Evolutionary conservation across 2,113 vertebrate species (phyloP).

Genomic region (Lophotis ruficrista): DNA sequence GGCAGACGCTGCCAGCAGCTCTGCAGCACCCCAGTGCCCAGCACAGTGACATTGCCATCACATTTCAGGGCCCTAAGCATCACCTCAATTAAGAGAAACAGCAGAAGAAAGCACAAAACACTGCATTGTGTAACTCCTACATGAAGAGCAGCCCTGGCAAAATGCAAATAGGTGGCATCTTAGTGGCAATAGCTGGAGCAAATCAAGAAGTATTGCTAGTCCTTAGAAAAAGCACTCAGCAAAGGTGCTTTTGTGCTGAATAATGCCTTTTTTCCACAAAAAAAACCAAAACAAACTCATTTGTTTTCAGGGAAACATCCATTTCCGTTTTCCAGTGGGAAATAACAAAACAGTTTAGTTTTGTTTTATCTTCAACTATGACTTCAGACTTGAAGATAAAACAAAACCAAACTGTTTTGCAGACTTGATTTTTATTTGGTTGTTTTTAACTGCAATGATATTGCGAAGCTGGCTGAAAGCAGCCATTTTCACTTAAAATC

Average conservation of each 20-base stretch:
- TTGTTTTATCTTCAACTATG: background rate
- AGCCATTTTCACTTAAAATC: constrained; percentile 14
- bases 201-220: background rate
- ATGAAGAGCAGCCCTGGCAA: background rate
- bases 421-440: constrained; percentile 26
- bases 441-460: background rate
- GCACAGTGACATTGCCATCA: rapidly evolving
- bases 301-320: constrained; percentile 41
- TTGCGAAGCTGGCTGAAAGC: background rate
- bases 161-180: background rate
- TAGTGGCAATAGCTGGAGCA: background rate
- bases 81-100: background rate
- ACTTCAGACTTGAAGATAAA: background rate
- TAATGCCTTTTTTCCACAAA: background rate
- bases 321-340: constrained; percentile 47
- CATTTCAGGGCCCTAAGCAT: background rate
- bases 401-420: too few species aligned
- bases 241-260: background rate
- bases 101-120: background rate
- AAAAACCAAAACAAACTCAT: background rate
- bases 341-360: constrained; percentile 42
- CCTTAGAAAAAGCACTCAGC: background rate
- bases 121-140: background rate
- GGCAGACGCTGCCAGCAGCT: rapidly evolving
- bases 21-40: background rate